A percentile compares a stretch with the other conserved stretches of the same genome.
Conservation (phyloP, 2,797 vertebrate genomes). For the Sebastes baramenuke region DNA sequence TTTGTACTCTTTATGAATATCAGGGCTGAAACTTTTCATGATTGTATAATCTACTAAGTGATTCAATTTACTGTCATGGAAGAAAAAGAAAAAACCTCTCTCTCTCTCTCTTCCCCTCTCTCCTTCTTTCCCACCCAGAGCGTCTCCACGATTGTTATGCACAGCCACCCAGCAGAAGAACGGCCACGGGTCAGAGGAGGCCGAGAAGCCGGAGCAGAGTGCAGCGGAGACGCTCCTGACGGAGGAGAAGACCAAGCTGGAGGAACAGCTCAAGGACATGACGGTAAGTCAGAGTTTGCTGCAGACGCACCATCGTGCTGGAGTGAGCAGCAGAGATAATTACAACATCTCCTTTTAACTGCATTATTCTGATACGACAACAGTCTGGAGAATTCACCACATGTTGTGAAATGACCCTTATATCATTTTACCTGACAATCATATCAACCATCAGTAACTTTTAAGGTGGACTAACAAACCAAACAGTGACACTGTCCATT, state of each 20-base stretch:
- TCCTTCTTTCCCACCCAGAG: constrained; percentile 42
- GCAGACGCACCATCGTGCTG: too few species aligned
- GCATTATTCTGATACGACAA: background rate
- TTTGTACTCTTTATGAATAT: background rate
- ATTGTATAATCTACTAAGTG: background rate
- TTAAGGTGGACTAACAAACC: background rate
- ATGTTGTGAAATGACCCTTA: background rate
- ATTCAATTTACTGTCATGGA: background rate
- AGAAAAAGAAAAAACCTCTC: too few species aligned
- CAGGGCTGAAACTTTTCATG: background rate
- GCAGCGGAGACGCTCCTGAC: constrained; percentile 77
- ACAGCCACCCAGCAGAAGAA: constrained; percentile 91
- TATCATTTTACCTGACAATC: background rate
- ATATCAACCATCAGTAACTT: background rate
- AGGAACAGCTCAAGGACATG: constrained; percentile 91
- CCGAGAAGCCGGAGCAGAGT: constrained; percentile 77
- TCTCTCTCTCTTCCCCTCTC: too few species aligned
- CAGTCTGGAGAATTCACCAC: background rate
- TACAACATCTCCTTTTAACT: background rate
- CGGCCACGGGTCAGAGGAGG: constrained; percentile 82
- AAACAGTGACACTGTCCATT: background rate
- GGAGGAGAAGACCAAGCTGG: constrained; percentile 91
- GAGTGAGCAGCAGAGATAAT: too few species aligned
- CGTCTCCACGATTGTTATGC: constrained; percentile 85
- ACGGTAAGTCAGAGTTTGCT: constrained; percentile 80